Percentiles rank a stretch among this genome's conserved stretches.
phyloP scores from a whole-genome alignment of 1,140 invertebrate species.

The Eufriesea mexicana region DNA sequence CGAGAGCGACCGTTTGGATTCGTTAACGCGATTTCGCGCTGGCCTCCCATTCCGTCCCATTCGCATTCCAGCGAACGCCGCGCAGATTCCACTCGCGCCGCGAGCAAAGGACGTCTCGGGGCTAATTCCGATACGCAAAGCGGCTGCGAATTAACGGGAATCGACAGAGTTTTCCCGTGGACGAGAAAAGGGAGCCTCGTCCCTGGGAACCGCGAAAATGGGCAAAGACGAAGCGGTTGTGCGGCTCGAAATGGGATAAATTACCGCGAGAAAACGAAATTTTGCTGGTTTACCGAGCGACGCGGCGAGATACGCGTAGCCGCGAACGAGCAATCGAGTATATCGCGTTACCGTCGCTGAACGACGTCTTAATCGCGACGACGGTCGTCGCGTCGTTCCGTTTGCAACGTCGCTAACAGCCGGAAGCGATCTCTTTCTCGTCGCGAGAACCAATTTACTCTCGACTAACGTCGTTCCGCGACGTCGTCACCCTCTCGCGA shows the following conservation, averaged over 20 bases:
- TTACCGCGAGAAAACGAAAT: background rate
- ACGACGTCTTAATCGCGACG: background rate
- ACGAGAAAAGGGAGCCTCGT: too few species aligned
- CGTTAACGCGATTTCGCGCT: constrained; percentile 21
- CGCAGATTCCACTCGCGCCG: background rate
- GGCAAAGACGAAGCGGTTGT: background rate
- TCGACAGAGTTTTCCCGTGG: too few species aligned
- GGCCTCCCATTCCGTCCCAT: background rate
- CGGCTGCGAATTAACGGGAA: too few species aligned
- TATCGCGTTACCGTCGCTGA: constrained; percentile 19
- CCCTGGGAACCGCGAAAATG: background rate
- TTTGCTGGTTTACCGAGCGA: background rate
- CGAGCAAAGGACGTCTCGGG: too few species aligned
- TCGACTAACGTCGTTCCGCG: background rate
- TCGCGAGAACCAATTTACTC: background rate
- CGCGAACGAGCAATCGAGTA: constrained; percentile 20
- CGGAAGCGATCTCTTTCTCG: background rate
- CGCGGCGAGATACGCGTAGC: background rate
- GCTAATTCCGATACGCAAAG: too few species aligned
- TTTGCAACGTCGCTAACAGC: background rate
- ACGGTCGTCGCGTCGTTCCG: background rate
- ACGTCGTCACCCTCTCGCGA: background rate
- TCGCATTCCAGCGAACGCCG: background rate
- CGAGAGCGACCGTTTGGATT: background rate
- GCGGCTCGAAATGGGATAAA: background rate